phyloP scores from a whole-genome alignment of 2,888 invertebrate species.

The Pocota personata region DNA sequence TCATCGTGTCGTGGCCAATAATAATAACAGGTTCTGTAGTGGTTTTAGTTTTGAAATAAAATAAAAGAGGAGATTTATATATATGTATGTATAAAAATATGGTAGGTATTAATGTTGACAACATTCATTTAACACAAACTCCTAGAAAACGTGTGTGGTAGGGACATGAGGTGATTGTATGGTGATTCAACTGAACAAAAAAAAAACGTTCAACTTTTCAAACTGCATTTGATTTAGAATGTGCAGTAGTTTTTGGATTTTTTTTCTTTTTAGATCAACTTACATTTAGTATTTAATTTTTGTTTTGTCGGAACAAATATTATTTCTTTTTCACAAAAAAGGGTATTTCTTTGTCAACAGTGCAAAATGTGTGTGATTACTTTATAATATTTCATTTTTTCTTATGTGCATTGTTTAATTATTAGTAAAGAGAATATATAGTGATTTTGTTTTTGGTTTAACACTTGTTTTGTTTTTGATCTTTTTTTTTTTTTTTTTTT shows the following conservation, averaged over 20 bases:
- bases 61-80: slow-evolving; percentile 32
- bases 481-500: slow-evolving; percentile 58
- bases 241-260: slow-evolving; percentile 54
- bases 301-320: slow-evolving; percentile 38
- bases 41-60: slow-evolving; percentile 46
- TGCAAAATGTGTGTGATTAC: slow-evolving; percentile 58
- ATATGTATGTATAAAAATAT: not conserved
- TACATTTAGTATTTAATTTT: slow-evolving; percentile 61
- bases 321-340: slow-evolving; percentile 8
- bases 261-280: slow-evolving; percentile 42
- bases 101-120: slow-evolving; percentile 50
- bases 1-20: slow-evolving; percentile 65
- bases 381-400: slow-evolving; percentile 13
- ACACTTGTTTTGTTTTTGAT: slow-evolving; percentile 52
- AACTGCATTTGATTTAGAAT: slow-evolving; percentile 65
- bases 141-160: slow-evolving; percentile 52
- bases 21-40: slow-evolving; percentile 60
- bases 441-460: slow-evolving; percentile 16
- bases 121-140: slow-evolving; percentile 69
- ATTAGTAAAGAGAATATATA: slow-evolving; percentile 18
- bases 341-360: slow-evolving; percentile 27
- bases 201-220: slow-evolving; percentile 28
- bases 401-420: slow-evolving; percentile 62
- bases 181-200: slow-evolving; percentile 15
- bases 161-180: slow-evolving; percentile 50